Evolutionary conservation across 2,113 vertebrate genomes (phyloP).

Genomic region (Engraulis encrasicolus): DNA sequence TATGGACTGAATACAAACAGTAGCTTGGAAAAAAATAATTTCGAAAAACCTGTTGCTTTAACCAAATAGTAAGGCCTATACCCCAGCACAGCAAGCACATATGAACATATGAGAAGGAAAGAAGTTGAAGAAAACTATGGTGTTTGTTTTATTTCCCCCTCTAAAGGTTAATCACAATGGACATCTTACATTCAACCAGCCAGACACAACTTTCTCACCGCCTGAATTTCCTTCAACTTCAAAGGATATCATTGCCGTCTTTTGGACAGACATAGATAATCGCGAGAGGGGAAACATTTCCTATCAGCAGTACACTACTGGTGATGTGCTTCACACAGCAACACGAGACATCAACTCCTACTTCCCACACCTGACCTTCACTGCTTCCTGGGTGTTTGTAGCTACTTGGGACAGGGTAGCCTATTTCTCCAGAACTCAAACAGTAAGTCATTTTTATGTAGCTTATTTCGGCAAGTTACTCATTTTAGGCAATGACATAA

Average conservation of each 20-base stretch:
- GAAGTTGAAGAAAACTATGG: too few relatives aligned
- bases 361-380: background rate
- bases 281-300: background rate
- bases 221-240: background rate
- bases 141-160: background rate
- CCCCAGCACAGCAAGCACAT: too few relatives aligned
- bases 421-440: background rate
- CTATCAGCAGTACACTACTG: background rate
- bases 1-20: too few relatives aligned
- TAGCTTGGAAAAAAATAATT: too few relatives aligned
- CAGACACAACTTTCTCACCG: background rate
- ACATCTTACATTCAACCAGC: background rate
- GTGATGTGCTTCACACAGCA: background rate
- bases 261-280: background rate
- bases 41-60: too few relatives aligned
- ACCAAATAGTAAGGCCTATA: too few relatives aligned
- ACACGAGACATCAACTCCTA: background rate
- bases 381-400: background rate
- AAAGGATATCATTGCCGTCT: background rate
- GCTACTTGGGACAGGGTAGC: slow-evolving; percentile 1
- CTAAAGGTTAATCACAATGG: slow-evolving; percentile 5
- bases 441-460: background rate
- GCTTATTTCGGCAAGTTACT: background rate
- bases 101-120: too few relatives aligned
- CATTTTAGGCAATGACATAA: too few relatives aligned